Percentiles rank a stretch among this genome's conserved stretches.
Conservation (phyloP, 2,888 invertebrate species). For the Myopa testacea region DNA sequence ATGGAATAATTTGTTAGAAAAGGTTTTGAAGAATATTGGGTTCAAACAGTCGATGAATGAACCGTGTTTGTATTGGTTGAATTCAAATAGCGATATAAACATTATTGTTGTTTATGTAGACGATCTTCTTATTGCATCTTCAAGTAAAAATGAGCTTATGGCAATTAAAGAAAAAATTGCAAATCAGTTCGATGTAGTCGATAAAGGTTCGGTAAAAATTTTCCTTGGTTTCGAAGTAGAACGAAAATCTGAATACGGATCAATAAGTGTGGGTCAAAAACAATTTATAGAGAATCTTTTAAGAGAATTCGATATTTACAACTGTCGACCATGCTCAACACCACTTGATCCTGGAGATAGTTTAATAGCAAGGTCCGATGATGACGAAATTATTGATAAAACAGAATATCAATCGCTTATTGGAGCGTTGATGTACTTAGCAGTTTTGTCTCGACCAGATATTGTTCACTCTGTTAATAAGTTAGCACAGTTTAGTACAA, state of each 20-base stretch:
- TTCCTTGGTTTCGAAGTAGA: neutral
- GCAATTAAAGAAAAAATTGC: constrained; percentile 1
- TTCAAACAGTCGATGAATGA: neutral
- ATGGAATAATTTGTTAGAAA: neutral
- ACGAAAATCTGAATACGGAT: neutral
- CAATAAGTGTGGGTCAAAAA: neutral
- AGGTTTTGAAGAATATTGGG: neutral
- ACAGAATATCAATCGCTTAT: constrained; percentile 3
- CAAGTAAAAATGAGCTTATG: neutral
- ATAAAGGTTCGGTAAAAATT: neutral
- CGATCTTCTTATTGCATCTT: constrained; percentile 2
- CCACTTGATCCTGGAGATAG: neutral
- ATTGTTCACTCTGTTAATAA: constrained; percentile 5
- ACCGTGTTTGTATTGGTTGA: constrained; percentile 8
- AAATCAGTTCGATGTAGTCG: neutral
- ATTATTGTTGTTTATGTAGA: constrained; percentile 1
- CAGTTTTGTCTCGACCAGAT: neutral
- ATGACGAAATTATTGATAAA: neutral
- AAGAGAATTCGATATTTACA: neutral
- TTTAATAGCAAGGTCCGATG: neutral
- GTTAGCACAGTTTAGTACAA: neutral
- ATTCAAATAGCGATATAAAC: neutral
- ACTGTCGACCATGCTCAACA: neutral
- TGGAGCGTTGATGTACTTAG: neutral
- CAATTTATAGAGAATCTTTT: neutral